Evolutionary conservation across 2,888 invertebrate species (phyloP), one percentile per base, ranked within the genome.

Genomic region (Caenorhabditis sinica): DNA sequence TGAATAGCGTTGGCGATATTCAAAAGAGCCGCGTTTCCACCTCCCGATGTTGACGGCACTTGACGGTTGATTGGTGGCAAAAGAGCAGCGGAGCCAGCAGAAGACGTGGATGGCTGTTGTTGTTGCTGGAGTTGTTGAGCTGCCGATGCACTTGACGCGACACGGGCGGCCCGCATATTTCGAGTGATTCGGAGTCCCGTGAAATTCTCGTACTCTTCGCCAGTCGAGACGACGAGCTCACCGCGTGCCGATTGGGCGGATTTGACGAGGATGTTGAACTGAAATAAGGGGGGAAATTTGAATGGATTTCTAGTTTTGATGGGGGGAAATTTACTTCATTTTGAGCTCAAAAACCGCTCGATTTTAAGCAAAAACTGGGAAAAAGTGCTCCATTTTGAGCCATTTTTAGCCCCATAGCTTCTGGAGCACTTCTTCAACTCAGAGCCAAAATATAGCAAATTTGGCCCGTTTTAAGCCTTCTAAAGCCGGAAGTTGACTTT

Each of bases 261-360:
- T 66, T 66, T 71, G 43, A 53, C 30, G 11, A 82, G 58, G 20
- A 82, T 65, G 60, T 82, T 28, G 76, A 82, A 82, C 82, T 82
- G 82, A 28, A 77, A 74, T 25, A 40, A 40, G 5, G 20, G n/a
- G 4, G 17, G 20, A 20, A 49, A 49, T 20, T 20, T 3, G 20
- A n/a, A n/a, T n/a, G n/a, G n/a, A n/a, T n/a, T n/a, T n/a, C 15
- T 45, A 45, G 11, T 2, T 45, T 3, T 4, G 20, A 4, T 49
- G 5, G 15, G 20, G 45, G 23, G n/a, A 49, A 49, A 30, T 61
- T 17, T 6, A 6, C 49, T 49, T 13, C 13, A 13, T 11, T 40
- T 6, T 9, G 28, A 56, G 43, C 30, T 33, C 28, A 28, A n/a
- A 68, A 45, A 1, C 17, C 17, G 11, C 45, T 0, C 49, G 45